Evolutionary conservation across 2,797 vertebrate species (phyloP).

Genomic region (Choloepus didactylus): DNA sequence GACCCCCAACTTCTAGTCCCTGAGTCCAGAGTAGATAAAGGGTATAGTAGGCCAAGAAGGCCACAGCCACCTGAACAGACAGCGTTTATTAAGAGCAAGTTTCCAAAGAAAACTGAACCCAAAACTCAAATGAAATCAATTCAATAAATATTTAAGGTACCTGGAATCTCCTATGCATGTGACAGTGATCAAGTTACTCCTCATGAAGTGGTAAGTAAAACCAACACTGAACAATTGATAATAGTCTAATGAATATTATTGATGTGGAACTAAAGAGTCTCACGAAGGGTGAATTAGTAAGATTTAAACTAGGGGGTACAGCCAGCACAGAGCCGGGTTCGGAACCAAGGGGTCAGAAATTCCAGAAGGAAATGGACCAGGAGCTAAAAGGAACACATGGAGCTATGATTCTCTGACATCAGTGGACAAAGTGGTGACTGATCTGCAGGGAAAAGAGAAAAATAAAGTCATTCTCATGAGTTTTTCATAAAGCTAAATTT

Average conservation of each 20-base stretch:
- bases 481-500: conserved; percentile 7
- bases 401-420: background rate
- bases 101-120: background rate
- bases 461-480: background rate
- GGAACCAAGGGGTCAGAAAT: background rate
- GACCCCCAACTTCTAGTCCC: background rate
- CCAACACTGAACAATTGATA: background rate
- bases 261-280: background rate
- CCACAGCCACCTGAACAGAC: background rate
- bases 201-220: background rate
- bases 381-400: background rate
- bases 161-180: background rate
- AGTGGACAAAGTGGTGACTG: background rate
- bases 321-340: background rate
- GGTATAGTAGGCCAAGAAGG: background rate
- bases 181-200: background rate
- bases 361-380: background rate
- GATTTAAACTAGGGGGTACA: background rate
- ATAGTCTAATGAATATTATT: background rate
- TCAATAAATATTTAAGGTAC: background rate
- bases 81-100: background rate
- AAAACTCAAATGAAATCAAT: conserved; percentile 44
- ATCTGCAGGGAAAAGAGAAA: background rate
- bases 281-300: accelerated
- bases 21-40: background rate